phyloP scores from a whole-genome alignment of 2,797 vertebrate species.

The Sitta carolinensis region DNA sequence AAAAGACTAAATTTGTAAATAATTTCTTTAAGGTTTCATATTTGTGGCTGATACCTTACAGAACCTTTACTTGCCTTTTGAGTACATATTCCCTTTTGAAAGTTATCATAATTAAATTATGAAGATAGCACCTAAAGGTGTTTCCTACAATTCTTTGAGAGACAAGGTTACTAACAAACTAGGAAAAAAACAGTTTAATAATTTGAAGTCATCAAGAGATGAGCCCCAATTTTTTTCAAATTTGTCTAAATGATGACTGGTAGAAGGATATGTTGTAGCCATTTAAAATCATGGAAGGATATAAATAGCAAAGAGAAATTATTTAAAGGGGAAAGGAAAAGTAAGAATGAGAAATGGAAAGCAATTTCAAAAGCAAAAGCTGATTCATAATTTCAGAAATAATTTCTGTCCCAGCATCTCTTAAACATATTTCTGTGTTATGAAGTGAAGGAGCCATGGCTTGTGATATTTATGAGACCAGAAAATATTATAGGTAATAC shows the following conservation, averaged over 20 bases:
- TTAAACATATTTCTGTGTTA: neutral
- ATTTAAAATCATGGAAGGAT: neutral
- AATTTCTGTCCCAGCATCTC: neutral
- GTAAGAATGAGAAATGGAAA: neutral
- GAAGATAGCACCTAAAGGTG: neutral
- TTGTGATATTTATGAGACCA: neutral
- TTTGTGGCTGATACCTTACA: neutral
- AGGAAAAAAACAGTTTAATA: neutral
- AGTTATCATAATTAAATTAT: neutral
- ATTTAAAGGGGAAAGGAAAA: neutral
- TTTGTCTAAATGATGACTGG: neutral
- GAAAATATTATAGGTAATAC: neutral
- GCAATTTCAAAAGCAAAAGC: neutral
- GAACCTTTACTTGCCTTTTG: neutral
- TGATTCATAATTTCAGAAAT: slow-evolving; percentile 28
- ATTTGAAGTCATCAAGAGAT: neutral
- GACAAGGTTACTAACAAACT: neutral
- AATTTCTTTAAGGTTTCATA: neutral
- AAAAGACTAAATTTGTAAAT: neutral
- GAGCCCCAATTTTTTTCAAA: neutral
- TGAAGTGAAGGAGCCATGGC: neutral
- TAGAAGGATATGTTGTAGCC: neutral
- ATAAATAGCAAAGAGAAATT: neutral
- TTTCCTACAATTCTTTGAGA: neutral
- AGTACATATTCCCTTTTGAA: neutral